A percentile compares a stretch with the other conserved stretches of the same genome.
Evolutionary conservation across 2,113 vertebrate species (phyloP).

Genomic region (Cairina moschata): DNA sequence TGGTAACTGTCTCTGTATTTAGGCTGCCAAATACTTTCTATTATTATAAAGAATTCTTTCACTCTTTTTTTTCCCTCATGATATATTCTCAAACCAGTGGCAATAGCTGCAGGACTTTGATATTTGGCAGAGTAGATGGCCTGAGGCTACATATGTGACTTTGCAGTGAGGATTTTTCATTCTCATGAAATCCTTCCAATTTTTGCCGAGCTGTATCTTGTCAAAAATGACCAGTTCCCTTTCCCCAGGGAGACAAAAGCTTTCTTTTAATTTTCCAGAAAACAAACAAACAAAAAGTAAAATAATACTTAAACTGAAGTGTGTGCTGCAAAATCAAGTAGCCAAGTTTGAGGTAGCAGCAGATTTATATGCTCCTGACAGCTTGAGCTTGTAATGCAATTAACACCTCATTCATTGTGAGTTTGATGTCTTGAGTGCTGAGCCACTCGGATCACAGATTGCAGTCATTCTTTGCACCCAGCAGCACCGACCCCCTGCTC

Average conservation of each 20-base stretch:
- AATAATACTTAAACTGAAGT: not conserved
- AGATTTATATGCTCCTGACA: not conserved
- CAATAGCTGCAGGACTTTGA: not conserved
- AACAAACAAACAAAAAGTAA: not conserved
- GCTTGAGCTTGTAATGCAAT: not conserved
- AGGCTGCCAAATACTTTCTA: not conserved
- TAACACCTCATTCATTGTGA: not conserved
- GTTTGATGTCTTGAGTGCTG: not conserved
- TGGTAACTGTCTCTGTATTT: not conserved
- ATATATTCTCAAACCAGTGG: not conserved
- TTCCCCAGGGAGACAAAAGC: not conserved
- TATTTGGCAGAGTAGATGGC: not conserved
- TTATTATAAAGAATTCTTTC: not conserved
- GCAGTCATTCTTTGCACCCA: not conserved
- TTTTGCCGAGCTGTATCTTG: constrained; percentile 2
- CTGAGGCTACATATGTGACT: not conserved
- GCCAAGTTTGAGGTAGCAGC: not conserved
- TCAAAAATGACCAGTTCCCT: not conserved
- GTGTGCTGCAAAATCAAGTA: not conserved
- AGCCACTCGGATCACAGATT: not conserved
- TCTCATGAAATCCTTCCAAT: not conserved
- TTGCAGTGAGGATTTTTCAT: not conserved
- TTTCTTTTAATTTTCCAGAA: accelerated
- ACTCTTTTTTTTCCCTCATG: not conserved
- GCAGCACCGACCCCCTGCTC: not conserved